phyloP scores from a whole-genome alignment of 2,797 vertebrate species.

The Alcedo quadribrachys region DNA sequence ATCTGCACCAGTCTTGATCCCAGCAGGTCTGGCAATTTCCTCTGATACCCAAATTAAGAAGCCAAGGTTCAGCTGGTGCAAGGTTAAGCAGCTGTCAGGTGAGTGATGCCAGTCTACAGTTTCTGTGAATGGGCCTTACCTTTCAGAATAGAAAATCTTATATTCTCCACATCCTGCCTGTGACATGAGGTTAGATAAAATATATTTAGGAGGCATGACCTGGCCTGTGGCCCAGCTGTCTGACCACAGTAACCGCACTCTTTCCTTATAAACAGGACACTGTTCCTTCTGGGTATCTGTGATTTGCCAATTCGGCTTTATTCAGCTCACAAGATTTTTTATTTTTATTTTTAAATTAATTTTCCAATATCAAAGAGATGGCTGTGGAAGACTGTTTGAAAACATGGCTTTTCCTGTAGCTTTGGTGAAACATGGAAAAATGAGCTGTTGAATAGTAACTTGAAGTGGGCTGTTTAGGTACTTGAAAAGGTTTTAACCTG shows the following conservation, averaged over 20 bases:
- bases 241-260: conserved; percentile 35
- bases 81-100: not conserved
- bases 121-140: not conserved
- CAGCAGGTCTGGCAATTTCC: not conserved
- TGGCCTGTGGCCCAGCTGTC: conserved; percentile 41
- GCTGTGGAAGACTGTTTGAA: not conserved
- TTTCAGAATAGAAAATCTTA: conserved; percentile 23
- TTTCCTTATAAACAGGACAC: conserved; percentile 56
- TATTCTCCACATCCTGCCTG: conserved; percentile 35
- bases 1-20: not conserved
- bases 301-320: conserved; percentile 42
- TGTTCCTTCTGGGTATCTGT: conserved; percentile 29
- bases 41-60: not conserved
- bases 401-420: not conserved
- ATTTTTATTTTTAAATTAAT: not conserved
- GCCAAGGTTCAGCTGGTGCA: not conserved
- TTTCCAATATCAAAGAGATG: conserved; percentile 12
- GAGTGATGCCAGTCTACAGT: not conserved
- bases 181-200: conserved; percentile 38
- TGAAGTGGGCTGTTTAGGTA: not conserved
- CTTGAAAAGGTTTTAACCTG: not conserved
- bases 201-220: conserved; percentile 43
- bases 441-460: not conserved
- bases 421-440: not conserved
- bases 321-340: not conserved